phyloP scores from a whole-genome alignment of 37 sponge, comb jelly and placozoan genomes.

The Beroe forskalii region DNA sequence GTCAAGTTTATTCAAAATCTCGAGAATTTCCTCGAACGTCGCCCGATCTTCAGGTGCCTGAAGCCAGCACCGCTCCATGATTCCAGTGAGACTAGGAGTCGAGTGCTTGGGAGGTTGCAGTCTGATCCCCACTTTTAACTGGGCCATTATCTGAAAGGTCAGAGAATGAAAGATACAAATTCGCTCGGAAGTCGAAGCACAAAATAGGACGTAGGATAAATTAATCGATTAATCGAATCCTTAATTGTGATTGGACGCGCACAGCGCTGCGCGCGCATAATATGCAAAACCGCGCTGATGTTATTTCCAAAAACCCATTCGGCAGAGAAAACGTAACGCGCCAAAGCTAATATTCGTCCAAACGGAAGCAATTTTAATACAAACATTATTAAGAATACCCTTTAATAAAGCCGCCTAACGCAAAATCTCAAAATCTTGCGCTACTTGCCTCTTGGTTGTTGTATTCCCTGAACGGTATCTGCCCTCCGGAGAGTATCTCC shows the following conservation, averaged over 20 bases:
- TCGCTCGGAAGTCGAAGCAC: too few species aligned
- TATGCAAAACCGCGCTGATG: neutral
- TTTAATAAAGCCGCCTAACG: too few species aligned
- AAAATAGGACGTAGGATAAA: too few species aligned
- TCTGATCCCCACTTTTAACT: neutral
- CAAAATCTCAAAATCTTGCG: too few species aligned
- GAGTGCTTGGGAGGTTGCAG: slow-evolving; percentile 8
- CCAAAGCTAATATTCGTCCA: neutral
- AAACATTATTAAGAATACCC: too few species aligned
- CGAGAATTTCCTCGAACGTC: slow-evolving; percentile 35
- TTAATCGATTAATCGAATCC: too few species aligned
- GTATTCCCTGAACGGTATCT: slow-evolving; percentile 42
- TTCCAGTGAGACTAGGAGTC: slow-evolving; percentile 12
- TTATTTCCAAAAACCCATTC: neutral
- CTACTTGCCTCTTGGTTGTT: slow-evolving; percentile 23
- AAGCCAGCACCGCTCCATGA: slow-evolving; percentile 45
- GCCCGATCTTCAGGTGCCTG: slow-evolving; percentile 13
- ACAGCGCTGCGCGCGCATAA: neutral
- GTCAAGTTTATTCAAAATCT: neutral
- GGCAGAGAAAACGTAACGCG: neutral
- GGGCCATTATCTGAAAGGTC: neutral
- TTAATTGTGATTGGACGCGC: too few species aligned
- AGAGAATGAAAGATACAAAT: neutral
- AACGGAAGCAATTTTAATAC: too few species aligned
- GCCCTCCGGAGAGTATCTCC: slow-evolving; percentile 8